Base-by-base conservation (phyloP, 2,888 invertebrate genomes). In the Oxyteleia sp. region DNA sequence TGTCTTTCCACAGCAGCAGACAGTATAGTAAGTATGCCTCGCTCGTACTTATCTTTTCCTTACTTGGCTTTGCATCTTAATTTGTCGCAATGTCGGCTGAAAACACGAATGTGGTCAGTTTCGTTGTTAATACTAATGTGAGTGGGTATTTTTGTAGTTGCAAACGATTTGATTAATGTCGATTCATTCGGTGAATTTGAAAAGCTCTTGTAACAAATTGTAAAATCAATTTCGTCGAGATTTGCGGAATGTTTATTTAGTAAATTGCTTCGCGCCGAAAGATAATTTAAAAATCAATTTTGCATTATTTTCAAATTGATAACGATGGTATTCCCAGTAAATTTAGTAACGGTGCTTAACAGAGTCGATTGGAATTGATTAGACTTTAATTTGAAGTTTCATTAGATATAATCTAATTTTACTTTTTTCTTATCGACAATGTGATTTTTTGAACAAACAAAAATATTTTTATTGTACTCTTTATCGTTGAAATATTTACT, bases 1-100 rank as follows among this genome's bases (percentile, higher is more conserved):
- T 82, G 35, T 72, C 29, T 53, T 51, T 68, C 66, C 71, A 66
- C 81, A 78, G 72, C 78, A 76, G 82, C 53, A 72, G 68, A 72
- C 78, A 64, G 57, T 64, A 66, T 29, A 49, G 64, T 78, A 68
- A 69, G 26, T 74, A 61, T 68, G 68, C 74, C 79, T 75, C 57
- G 64, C 69, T 79, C 69, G 51, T 66, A 74, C 72, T 74, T 63
- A 69, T 72, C 51, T 57, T 75, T 71, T 51, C 84, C 69, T 71
- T 61, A 16, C 35, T 66, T 74, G 71, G 51, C 49, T 76, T 81
- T 82, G 69, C 75, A 63, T 71, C 61, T 79, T 59, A 84, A 63
- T 61, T 55, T 55, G 61, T 79, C 38, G 74, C 66, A 59, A 63
- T 41, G 23, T 35, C 55, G 16, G 53, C 80, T 84, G 84, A 79